Base-by-base conservation (phyloP, 2,797 vertebrate genomes). In the Lateolabrax maculatus region DNA sequence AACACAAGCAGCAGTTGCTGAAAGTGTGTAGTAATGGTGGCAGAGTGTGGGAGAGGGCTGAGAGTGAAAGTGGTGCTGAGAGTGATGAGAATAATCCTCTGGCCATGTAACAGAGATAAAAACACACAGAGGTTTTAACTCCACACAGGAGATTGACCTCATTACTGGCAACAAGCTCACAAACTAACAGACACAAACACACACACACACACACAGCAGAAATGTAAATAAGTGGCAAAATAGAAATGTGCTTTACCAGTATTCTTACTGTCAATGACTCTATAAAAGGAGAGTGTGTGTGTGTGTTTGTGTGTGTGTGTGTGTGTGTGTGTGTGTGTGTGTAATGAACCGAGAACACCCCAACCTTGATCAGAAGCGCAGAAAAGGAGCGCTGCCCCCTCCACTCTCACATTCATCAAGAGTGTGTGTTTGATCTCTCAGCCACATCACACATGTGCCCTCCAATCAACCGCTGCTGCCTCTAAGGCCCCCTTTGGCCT, bases 401-500 rank as follows among this genome's bases (percentile, higher is more conserved):
- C 85, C 86, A 91, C 95, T 94, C 94, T 93, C 93, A 95, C 95
- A 96, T 97, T 97, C 96, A 98, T 98, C 97, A 98, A 96, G 94
- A 95, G 71, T 94, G 94, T 94, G 95, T 95, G 96, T 98, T 98
- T 99, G 97, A 98, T 98, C 97, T 98, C 93, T 97, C 95, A 97
- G 96, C 96, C 97, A 97, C 95, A 97, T 97, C 97, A 96, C 95
- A 95, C 94, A 95, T 94, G 91, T 95, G 96, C 95, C 94, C 89
- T 93, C 94, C 94, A 92, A 91, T 90, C 90, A 92, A 87, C 85
- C 66, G 57, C 87, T 81, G 80, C 83, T 83, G 82, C 85, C 86
- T 90, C 71, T 19, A 79, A 84, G 84, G 77, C 77, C 82, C 64
- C 79, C 81, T 83, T 77, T 77, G 80, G 85, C 85, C 82, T 75